Conservation (phyloP, 1,140 invertebrate species). For the Oscheius sp. region DNA sequence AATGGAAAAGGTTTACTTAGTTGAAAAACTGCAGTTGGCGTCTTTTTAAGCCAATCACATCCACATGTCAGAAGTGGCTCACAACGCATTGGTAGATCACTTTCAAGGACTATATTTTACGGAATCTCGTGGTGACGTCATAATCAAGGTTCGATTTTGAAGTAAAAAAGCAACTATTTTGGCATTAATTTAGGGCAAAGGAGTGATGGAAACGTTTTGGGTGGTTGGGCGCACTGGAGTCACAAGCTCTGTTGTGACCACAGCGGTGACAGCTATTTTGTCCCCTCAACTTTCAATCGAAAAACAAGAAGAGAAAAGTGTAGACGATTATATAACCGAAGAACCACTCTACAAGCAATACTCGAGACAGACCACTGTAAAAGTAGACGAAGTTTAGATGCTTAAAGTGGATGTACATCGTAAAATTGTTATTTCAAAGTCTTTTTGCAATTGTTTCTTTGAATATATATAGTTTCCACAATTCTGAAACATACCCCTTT, state of each 20-base stretch:
- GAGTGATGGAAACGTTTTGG: constrained; percentile 89
- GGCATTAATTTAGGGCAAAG: constrained; percentile 64
- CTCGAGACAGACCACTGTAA: not conserved
- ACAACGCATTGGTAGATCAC: constrained; percentile 42
- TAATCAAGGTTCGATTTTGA: constrained; percentile 55
- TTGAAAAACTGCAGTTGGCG: not conserved
- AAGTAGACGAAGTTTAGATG: constrained; percentile 16
- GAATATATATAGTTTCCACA: no score
- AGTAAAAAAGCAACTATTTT: no score
- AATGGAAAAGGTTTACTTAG: constrained; percentile 53
- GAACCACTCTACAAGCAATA: not conserved
- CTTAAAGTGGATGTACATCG: no score
- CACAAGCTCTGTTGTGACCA: no score
- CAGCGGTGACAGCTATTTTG: no score
- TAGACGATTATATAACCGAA: not conserved
- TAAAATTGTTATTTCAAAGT: no score
- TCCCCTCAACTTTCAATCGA: no score
- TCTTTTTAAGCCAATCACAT: constrained; percentile 48
- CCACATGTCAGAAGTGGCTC: constrained; percentile 50
- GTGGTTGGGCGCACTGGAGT: constrained; percentile 63
- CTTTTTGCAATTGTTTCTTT: no score
- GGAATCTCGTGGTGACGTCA: constrained; percentile 52
- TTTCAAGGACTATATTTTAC: constrained; percentile 53
- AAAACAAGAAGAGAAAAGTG: not conserved
- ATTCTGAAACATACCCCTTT: no score